Conservation (phyloP, 1,140 invertebrate species). For the Trichoplusia ni region DNA sequence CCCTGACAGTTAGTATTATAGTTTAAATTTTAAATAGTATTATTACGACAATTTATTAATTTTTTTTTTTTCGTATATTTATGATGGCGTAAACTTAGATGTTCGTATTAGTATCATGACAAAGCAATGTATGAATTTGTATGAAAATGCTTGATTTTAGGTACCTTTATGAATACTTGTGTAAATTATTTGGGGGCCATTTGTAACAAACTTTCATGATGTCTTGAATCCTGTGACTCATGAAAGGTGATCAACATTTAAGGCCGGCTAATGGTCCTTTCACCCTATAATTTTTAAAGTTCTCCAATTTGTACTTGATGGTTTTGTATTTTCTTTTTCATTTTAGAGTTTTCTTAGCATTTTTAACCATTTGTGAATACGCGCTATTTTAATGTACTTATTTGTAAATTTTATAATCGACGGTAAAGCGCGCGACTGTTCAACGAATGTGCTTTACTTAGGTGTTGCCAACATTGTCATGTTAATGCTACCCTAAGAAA, state of each 20-base stretch:
- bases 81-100: constrained; percentile 78
- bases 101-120: constrained; percentile 76
- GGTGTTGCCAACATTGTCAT: neutral
- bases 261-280: neutral
- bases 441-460: neutral
- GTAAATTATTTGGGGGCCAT: constrained; percentile 57
- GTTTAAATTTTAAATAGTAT: constrained; percentile 67
- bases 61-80: constrained; percentile 68
- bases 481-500: no score
- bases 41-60: constrained; percentile 57
- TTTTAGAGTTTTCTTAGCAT: constrained; percentile 52
- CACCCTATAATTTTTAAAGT: neutral
- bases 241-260: neutral
- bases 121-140: constrained; percentile 65
- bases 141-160: constrained; percentile 58
- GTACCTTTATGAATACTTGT: constrained; percentile 43
- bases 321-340: constrained; percentile 51
- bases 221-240: neutral
- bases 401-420: constrained; percentile 49
- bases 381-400: constrained; percentile 63
- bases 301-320: constrained; percentile 54
- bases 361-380: constrained; percentile 53
- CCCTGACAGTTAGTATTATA: constrained; percentile 72
- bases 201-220: neutral
- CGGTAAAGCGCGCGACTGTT: constrained; percentile 3